Conservation (phyloP, 2,888 invertebrate genomes). For the Hoplodrina ambigua region DNA sequence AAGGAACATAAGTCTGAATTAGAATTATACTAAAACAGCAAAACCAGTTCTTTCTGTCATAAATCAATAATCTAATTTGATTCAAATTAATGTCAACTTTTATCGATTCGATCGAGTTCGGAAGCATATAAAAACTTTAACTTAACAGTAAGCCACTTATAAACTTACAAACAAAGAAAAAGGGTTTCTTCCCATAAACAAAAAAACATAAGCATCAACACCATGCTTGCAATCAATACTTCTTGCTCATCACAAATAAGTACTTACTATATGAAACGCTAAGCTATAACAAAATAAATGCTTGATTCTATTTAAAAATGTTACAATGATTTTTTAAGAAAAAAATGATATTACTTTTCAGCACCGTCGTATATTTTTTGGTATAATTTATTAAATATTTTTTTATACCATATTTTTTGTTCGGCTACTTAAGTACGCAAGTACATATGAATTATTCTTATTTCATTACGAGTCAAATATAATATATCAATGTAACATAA, state of each 20-base stretch:
- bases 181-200: too few relatives aligned
- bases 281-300: slow-evolving; percentile 23
- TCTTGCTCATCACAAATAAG: too few relatives aligned
- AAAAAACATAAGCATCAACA: too few relatives aligned
- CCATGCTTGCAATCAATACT: too few relatives aligned
- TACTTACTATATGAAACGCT: not conserved
- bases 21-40: not conserved
- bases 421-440: slow-evolving; percentile 13
- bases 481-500: not conserved
- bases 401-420: not conserved
- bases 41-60: slow-evolving; percentile 13
- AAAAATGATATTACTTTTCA: slow-evolving; percentile 18
- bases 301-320: slow-evolving; percentile 9
- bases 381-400: not conserved
- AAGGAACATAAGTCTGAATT: too few relatives aligned
- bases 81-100: not conserved
- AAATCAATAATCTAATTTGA: not conserved
- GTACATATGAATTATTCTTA: not conserved
- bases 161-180: too few relatives aligned
- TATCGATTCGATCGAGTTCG: not conserved
- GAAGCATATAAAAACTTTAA: too few relatives aligned
- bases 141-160: too few relatives aligned
- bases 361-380: slow-evolving; percentile 30
- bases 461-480: not conserved
- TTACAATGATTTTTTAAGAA: not conserved